Evolutionary conservation across 23 tunicate genomes (phyloP).

Genomic region (Halocynthia aurantium): DNA sequence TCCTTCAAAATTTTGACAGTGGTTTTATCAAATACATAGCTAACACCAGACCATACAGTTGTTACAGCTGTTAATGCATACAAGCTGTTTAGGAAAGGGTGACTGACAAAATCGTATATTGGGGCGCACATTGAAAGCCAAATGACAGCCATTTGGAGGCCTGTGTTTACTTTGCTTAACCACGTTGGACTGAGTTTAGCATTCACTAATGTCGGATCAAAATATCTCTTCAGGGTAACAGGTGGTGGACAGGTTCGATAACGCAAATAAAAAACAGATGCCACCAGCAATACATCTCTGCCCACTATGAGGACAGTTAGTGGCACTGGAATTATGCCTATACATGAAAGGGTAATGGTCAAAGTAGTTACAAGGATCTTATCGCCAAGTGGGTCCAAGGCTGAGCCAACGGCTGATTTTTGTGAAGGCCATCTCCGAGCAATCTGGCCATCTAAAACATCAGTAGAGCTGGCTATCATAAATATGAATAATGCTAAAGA

Average conservation of each 20-base stretch:
- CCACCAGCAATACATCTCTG: conserved; percentile 67
- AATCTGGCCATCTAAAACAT: conserved; percentile 89
- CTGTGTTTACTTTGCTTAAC: conserved; percentile 90
- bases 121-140: conserved; percentile 69
- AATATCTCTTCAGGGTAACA: conserved; percentile 76
- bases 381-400: conserved; percentile 94
- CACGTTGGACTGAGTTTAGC: conserved; percentile 72
- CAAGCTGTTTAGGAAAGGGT: conserved; percentile 30
- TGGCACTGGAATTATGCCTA: conserved; percentile 36
- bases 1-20: conserved; percentile 76
- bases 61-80: conserved; percentile 61
- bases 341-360: conserved; percentile 47
- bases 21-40: conserved; percentile 50
- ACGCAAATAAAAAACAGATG: conserved; percentile 70
- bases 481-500: conserved; percentile 36
- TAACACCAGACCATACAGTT: conserved; percentile 61
- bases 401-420: conserved; percentile 92
- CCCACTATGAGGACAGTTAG: conserved; percentile 66
- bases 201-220: conserved; percentile 90
- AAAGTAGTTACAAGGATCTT: conserved; percentile 61
- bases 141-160: conserved; percentile 47
- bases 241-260: conserved; percentile 93
- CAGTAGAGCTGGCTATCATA: conserved; percentile 52
- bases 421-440: conserved; percentile 98
- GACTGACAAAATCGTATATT: conserved; percentile 52